Percentiles rank a stretch among this genome's conserved stretches.
phyloP scores from a whole-genome alignment of 1,140 invertebrate species.

The Druon quercuslanigerum region DNA sequence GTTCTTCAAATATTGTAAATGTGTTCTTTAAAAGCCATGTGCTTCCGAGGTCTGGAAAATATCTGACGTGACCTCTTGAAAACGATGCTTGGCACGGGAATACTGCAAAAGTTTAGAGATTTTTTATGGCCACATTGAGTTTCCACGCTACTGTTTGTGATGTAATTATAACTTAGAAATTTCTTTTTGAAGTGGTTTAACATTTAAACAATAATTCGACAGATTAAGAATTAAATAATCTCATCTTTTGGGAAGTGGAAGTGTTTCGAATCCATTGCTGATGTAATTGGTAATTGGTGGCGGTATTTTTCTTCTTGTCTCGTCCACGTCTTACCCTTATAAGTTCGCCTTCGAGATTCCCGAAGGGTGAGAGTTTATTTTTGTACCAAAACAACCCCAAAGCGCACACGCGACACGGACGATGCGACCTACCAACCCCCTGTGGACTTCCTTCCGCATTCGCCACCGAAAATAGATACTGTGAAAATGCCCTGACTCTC shows the following conservation, averaged over 20 bases:
- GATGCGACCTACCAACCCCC: slow-evolving; percentile 37
- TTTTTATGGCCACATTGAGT: too few relatives aligned
- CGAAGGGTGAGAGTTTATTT: slow-evolving; percentile 37
- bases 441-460: slow-evolving; percentile 42
- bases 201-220: too few relatives aligned
- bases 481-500: slow-evolving; percentile 20
- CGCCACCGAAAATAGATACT: slow-evolving; percentile 37
- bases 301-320: slow-evolving; percentile 33
- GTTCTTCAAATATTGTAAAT: slow-evolving; percentile 1
- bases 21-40: neutral
- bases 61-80: too few relatives aligned
- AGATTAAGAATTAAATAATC: too few relatives aligned
- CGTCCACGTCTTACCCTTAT: slow-evolving; percentile 14
- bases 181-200: too few relatives aligned
- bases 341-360: neutral
- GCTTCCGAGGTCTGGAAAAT: too few relatives aligned
- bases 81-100: too few relatives aligned
- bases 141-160: too few relatives aligned
- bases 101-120: too few relatives aligned
- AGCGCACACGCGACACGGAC: slow-evolving; percentile 37
- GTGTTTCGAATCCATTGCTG: neutral
- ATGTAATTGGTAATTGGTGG: neutral
- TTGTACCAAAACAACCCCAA: slow-evolving; percentile 44
- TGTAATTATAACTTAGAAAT: too few relatives aligned
- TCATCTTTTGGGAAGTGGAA: neutral